These are phyloP conservation scores for Phalacrocorax carbo DNA, from an alignment of 2,113 vertebrate species.

Conservation along the genomic window DNA sequence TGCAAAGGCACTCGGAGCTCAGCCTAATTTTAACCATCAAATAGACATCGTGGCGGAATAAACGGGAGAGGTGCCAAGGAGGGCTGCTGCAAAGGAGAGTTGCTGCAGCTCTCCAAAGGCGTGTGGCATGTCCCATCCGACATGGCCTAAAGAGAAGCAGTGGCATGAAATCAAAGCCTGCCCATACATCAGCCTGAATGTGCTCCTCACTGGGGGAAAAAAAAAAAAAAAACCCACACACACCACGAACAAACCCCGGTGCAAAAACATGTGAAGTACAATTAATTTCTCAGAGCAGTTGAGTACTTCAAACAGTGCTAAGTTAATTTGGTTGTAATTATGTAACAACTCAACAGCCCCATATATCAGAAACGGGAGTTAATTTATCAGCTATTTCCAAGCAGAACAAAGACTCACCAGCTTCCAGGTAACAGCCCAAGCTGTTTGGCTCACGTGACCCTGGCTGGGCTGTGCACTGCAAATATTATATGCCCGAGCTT, in stretches of 20 bases:
- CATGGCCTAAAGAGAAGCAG: neutral
- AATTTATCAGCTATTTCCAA: constrained; percentile 45
- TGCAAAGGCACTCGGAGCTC: constrained; percentile 13
- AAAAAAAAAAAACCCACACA: neutral
- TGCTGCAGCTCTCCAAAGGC: neutral
- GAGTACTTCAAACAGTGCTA: constrained; percentile 29
- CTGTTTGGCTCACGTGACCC: constrained; percentile 33
- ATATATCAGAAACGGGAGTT: constrained; percentile 18
- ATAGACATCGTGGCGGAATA: neutral
- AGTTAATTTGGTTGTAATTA: constrained; percentile 56
- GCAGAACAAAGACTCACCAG: constrained; percentile 39
- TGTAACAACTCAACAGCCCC: constrained; percentile 41
- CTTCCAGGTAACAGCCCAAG: constrained; percentile 48
- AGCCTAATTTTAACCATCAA: constrained; percentile 42
- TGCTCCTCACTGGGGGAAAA: neutral
- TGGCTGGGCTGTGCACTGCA: neutral
- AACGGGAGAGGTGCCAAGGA: constrained; percentile 40
- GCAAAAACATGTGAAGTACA: neutral
- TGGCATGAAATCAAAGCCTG: neutral
- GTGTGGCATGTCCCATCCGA: neutral
- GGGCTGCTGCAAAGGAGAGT: neutral
- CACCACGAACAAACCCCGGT: neutral
- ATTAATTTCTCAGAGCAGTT: constrained; percentile 28
- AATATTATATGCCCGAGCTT: neutral
- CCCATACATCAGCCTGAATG: neutral